Percentiles rank a stretch among this genome's conserved stretches.
Evolutionary conservation across 2,113 vertebrate species (phyloP).

Genomic region (Gopherus flavomarginatus): DNA sequence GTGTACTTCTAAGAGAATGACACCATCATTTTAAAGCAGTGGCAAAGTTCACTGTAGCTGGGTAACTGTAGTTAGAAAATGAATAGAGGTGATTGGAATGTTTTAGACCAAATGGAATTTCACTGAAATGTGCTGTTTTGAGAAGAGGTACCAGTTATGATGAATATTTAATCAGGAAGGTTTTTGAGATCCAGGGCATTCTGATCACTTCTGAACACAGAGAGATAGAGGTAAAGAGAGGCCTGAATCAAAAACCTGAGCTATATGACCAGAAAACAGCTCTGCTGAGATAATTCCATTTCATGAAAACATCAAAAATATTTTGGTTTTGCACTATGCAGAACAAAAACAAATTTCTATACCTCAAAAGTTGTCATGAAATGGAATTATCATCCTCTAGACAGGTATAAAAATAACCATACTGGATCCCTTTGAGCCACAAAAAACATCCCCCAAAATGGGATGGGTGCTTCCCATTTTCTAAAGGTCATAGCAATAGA

Average conservation of each 20-base stretch:
- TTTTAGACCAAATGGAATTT: background rate
- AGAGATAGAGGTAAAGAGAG: background rate
- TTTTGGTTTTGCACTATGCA: background rate
- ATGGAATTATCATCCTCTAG: background rate
- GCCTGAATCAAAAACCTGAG: background rate
- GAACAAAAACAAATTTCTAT: background rate
- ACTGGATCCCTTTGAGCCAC: background rate
- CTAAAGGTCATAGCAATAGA: background rate
- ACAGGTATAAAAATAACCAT: background rate
- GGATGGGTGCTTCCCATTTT: background rate
- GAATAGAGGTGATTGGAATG: background rate
- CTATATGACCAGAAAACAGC: background rate
- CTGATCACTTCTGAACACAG: background rate
- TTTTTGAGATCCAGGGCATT: background rate
- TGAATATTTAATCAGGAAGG: background rate
- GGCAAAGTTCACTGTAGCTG: background rate
- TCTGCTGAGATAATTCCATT: background rate
- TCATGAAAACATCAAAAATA: background rate
- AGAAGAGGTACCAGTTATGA: background rate
- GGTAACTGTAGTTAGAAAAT: background rate
- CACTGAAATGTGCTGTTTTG: background rate
- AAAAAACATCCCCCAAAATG: background rate
- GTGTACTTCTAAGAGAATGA: background rate
- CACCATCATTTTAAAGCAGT: background rate
- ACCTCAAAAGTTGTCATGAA: background rate